Base-by-base conservation (phyloP, 2,797 vertebrate species). In the Argentina silus region DNA sequence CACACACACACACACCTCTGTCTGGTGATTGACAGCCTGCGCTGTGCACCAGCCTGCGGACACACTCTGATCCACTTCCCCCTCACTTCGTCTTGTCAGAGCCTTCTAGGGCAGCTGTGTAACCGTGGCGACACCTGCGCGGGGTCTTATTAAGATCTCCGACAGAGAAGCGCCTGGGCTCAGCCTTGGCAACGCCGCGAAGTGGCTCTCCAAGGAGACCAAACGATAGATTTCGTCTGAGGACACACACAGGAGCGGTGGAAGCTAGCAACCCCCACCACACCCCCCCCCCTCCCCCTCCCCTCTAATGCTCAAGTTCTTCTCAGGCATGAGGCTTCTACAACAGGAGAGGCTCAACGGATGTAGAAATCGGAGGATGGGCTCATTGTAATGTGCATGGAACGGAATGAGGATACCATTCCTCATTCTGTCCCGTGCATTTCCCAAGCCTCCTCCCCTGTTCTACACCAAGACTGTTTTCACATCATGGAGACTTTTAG, bases 71-170 rank as follows among this genome's bases (percentile, higher is more conserved):
- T 78, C 68, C 62, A 63, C 67, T 75, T 72, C 43, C 72, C 79
- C 27, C 27, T 1, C 27, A 72, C 68, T 69, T 81, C 74, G 73
- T 75, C 55, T 65, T 83, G 76, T 76, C 15, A 67, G 67, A 81
- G 70, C 78, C 81, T 83, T 77, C 76, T 27, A 27, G 85, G 85
- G 82, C 79, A 84, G 82, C 81, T 85, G 85, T 78, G 85, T 91
- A 90, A 87, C 89, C 83, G 86, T 83, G 87, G 89, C 80, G 88
- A 92, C 90, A 90, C 88, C 85, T 85, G 83, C 78, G 70, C 74
- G 2, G 77, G 66, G 76, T 88, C 85, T 90, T 87, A 87, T 92
- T 90, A 90, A 80, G 81, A 78, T 80, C 79, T 85, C 87, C 82
- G 77, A 81, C 63, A 66, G 87, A 84, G 78, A 81, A 78, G 67